phyloP scores from a whole-genome alignment of 2,113 vertebrate species.

The Oenanthe oenanthe region DNA sequence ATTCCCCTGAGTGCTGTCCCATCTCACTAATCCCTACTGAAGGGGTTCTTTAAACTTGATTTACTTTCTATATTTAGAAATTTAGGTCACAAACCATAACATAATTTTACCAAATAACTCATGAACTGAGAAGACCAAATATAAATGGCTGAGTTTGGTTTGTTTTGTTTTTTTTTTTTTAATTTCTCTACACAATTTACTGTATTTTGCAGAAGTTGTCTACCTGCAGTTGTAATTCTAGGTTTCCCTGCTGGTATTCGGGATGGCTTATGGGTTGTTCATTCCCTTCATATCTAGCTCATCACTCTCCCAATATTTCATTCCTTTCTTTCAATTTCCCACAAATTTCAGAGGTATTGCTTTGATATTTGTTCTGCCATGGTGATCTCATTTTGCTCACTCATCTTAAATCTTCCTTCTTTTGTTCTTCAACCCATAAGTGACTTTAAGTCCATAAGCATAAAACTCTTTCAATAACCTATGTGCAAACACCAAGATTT shows the following conservation, averaged over 20 bases:
- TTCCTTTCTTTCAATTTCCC: background rate
- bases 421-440: background rate
- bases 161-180: background rate
- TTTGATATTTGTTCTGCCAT: background rate
- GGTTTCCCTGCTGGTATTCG: background rate
- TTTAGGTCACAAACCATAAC: background rate
- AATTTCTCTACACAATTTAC: background rate
- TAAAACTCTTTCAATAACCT: background rate
- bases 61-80: background rate
- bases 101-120: background rate
- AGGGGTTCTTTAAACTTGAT: background rate
- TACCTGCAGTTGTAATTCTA: background rate
- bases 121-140: background rate
- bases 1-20: background rate
- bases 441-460: background rate
- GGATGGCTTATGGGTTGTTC: background rate
- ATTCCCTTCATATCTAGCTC: background rate
- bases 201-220: background rate
- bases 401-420: background rate
- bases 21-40: background rate
- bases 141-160: accelerated
- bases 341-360: background rate
- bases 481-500: background rate
- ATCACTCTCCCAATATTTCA: background rate
- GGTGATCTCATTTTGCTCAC: background rate